These are phyloP conservation scores for Hemibagrus wyckioides DNA, from an alignment of 2,113 vertebrate genomes.

Conservation along the genomic window DNA sequence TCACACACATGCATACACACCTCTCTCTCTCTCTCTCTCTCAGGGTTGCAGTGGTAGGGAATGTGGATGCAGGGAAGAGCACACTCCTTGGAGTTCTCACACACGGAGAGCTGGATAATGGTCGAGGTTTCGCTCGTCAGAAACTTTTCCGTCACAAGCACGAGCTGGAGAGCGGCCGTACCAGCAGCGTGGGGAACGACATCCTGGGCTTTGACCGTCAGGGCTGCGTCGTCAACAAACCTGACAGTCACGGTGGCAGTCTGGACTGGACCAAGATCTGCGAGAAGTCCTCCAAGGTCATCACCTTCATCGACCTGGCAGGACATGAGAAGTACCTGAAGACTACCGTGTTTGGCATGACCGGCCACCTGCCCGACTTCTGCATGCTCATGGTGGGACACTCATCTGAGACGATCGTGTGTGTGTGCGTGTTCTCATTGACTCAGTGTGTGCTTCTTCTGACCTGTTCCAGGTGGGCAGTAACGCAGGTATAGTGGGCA, in stretches of 20 bases:
- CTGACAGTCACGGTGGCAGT: slow-evolving; percentile 93
- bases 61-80: slow-evolving; percentile 96
- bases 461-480: slow-evolving; percentile 85
- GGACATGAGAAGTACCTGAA: slow-evolving; percentile 98
- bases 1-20: no score
- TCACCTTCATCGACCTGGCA: slow-evolving; percentile 96
- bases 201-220: slow-evolving; percentile 96
- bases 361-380: slow-evolving; percentile 95
- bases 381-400: slow-evolving; percentile 97
- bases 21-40: background rate
- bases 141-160: slow-evolving; percentile 99
- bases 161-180: slow-evolving; percentile 95
- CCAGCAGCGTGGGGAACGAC: slow-evolving; percentile 97
- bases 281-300: slow-evolving; percentile 97
- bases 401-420: background rate
- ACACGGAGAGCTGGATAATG: slow-evolving; percentile 94
- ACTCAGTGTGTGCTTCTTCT: slow-evolving; percentile 1
- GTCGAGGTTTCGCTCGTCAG: slow-evolving; percentile 95
- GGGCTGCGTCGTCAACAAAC: slow-evolving; percentile 95
- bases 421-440: background rate
- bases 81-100: slow-evolving; percentile 94
- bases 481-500: slow-evolving; percentile 97
- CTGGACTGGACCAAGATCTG: slow-evolving; percentile 99
- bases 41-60: slow-evolving; percentile 97
- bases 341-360: slow-evolving; percentile 98